phyloP scores from a whole-genome alignment of 2,113 vertebrate species.

The Lipophrys pholis region DNA sequence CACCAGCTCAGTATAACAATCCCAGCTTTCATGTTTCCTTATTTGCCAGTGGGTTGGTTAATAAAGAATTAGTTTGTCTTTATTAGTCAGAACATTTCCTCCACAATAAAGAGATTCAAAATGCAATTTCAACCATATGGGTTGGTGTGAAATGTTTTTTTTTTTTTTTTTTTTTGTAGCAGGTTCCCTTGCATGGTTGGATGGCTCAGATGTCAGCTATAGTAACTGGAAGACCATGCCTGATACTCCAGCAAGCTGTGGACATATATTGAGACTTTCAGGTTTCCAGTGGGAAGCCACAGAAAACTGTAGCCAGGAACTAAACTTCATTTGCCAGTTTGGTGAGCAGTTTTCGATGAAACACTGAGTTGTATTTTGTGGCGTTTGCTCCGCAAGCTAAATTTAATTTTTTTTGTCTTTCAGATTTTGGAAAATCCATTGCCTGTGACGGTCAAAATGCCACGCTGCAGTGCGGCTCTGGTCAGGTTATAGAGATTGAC shows the following conservation, averaged over 20 bases:
- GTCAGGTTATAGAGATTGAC: slow-evolving; percentile 88
- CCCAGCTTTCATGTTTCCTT: slow-evolving; percentile 35
- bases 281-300: slow-evolving; percentile 87
- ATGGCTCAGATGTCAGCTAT: slow-evolving; percentile 89
- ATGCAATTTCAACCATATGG: not conserved
- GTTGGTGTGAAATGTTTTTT: not conserved
- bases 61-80: not conserved
- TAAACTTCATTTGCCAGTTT: slow-evolving; percentile 91
- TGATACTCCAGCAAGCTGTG: slow-evolving; percentile 76
- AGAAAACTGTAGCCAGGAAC: slow-evolving; percentile 87
- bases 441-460: slow-evolving; percentile 87
- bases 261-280: slow-evolving; percentile 84
- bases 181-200: slow-evolving; percentile 89
- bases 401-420: not conserved
- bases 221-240: slow-evolving; percentile 84
- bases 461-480: slow-evolving; percentile 90
- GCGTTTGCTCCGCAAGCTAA: not conserved
- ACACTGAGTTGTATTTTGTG: not conserved
- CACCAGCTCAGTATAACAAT: slow-evolving; percentile 4
- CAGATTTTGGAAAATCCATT: slow-evolving; percentile 86
- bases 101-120: not conserved
- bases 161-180: slow-evolving; percentile 26
- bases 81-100: not conserved
- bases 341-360: slow-evolving; percentile 77
- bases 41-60: not conserved